Base-by-base conservation (phyloP, 2,888 invertebrate genomes). In the Falcaria lacertinaria region DNA sequence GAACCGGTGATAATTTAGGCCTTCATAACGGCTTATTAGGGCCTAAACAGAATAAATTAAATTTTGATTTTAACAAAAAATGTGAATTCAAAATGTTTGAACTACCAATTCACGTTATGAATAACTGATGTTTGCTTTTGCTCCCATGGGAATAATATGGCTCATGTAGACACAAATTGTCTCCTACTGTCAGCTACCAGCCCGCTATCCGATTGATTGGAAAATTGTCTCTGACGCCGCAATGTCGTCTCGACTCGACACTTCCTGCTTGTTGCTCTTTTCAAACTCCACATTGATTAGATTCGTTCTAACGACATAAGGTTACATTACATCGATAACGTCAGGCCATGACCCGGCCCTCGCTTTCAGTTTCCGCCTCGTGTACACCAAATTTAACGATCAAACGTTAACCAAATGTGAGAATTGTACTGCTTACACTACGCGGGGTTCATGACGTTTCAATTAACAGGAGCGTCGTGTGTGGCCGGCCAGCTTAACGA, bases 161-260 rank as follows among this genome's bases (percentile, higher is more conserved):
- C 11, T 28, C 28, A 28, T 28, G 28, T 28, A 11, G 28, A 11
- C 3, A 28, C 28, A 11, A 28, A 11, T 4, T 28, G 28, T 3
- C 28, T 28, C 28, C 28, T 11, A 11, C 28, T 40, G 48, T 53
- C 47, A 47, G 49, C 48, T 48, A 52, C 45, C 54, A 49, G 55
- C 49, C 64, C 60, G 67, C 53, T 66, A 73, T 56, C 62, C 72
- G 71, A 80, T 83, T 82, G 77, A 84, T 84, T 82, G 74, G 70
- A 75, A 80, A 78, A 85, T 83, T 80, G 79, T 68, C 64, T 49
- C 59, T 41, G 64, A 58, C 69, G 69, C 64, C 71, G 71, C 70
- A 60, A 54, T 64, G 65, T 60, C 63, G 68, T 69, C 67, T 55
- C 44, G 55, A 6, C n/a, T 25, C 47, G 51, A 41, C 65, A 65